These are phyloP conservation scores for Phymorhynchus buccinoides DNA, from an alignment of 1,140 invertebrate genomes.

Conservation along the genomic window DNA sequence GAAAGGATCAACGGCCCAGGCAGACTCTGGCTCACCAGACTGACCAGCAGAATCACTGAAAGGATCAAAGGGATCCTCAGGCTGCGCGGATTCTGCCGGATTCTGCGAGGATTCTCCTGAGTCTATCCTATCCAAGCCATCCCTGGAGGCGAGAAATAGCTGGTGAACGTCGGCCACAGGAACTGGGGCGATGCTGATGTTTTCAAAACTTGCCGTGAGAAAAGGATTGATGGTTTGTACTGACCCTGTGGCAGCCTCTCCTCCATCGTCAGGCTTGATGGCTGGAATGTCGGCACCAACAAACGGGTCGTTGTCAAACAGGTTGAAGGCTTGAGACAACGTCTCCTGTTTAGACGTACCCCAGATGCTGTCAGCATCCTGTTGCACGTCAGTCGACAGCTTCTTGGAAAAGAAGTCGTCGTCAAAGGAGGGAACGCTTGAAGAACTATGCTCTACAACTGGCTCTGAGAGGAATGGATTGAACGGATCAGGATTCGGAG, in stretches of 20 bases:
- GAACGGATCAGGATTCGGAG: neutral
- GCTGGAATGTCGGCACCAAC: constrained; percentile 47
- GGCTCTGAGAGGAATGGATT: constrained; percentile 42
- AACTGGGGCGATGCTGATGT: constrained; percentile 42
- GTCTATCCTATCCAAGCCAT: constrained; percentile 2
- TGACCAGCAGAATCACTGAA: constrained; percentile 20
- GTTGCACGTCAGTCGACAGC: constrained; percentile 16
- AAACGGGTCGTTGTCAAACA: constrained; percentile 67
- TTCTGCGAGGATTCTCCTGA: neutral
- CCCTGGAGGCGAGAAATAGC: constrained; percentile 39
- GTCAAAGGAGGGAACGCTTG: constrained; percentile 48
- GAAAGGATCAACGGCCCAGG: constrained; percentile 45
- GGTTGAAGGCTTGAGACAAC: constrained; percentile 50
- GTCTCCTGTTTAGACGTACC: constrained; percentile 30
- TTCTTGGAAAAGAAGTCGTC: constrained; percentile 61
- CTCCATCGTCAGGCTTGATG: constrained; percentile 4
- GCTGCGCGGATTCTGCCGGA: neutral
- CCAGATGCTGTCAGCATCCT: constrained; percentile 45
- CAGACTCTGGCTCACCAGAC: constrained; percentile 1
- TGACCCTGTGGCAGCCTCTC: neutral
- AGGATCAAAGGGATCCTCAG: constrained; percentile 40
- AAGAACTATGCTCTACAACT: neutral
- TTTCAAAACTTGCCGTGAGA: constrained; percentile 55
- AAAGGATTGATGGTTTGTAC: constrained; percentile 53
- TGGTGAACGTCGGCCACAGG: constrained; percentile 31